Base-by-base conservation (phyloP, 2,113 vertebrate genomes). In the Stigmatopora argus region DNA sequence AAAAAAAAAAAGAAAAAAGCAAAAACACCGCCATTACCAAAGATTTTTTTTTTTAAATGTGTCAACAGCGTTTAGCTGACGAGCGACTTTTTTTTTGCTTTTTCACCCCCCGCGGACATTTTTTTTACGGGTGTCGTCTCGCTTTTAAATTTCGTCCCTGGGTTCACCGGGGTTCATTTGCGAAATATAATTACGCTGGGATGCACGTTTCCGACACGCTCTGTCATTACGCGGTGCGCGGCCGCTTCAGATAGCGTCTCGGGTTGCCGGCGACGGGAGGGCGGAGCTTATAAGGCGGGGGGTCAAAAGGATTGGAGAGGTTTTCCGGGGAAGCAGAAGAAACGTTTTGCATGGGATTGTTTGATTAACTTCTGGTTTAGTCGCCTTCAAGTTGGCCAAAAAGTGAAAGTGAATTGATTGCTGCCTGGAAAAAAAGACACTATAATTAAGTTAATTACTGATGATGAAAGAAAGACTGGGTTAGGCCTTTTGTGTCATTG, bases 171-270 rank as follows among this genome's bases (percentile, higher is more conserved):
- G 52, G 49, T 52, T 67, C 38, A 23, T 19, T 56, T 48, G 65
- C 53, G 57, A 70, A 66, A 64, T 48, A 61, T 65, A 65, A 31
- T 67, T 44, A 34, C 61, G 68, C 53, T 69, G 65, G 21, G 52
- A 53, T 67, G 14, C 66, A 31, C 67, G 19, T 73, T 12, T 70
- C 34, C 18, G n/a, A 23, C 19, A 23, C 19, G 41, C 71, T 86
- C 69, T 82, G 60, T 83, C 71, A 86, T 83, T 82, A 80, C 78
- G 78, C 69, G 75, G 81, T 51, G 64, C 61, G 67, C 48, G 64
- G 75, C 81, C 78, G 72, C 84, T 79, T 80, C 68, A 77, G 51
- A 73, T 51, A 46, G 67, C 62, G 66, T 78, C 72, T 83, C 66
- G 51, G 56, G 46, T 44, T 57, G 45, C 65, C n/a, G 0, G 5